Base-by-base conservation (phyloP, 2,888 invertebrate genomes). In the Erebia aethiops region DNA sequence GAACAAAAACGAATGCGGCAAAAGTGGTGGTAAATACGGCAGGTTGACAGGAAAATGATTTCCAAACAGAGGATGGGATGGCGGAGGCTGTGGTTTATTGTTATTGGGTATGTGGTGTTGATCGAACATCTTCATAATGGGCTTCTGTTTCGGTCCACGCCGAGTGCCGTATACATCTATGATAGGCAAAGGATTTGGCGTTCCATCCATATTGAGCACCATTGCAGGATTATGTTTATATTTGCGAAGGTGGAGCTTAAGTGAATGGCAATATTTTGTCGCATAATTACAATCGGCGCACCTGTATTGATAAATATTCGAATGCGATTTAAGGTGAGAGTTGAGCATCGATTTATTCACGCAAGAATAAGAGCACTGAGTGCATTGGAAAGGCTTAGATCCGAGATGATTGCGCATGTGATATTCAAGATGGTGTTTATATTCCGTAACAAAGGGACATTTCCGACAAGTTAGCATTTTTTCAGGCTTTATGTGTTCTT, bases 331-430 rank as follows among this genome's bases (percentile, higher is more conserved):
- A 84, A 98, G 95, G 86, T 99, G 99, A 0, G 98, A 99, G 89
- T 98, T 99, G 69, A 99, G 94, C 99, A 99, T 99, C 0, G 99
- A 99, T 87, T 99, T 98, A 92, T 98, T 99, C n/a, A 99, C 98
- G 85, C 99, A 99, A 0, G 96, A 95, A 82, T 98, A 98, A 18
- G 95, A 94, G 86, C 99, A 99, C 83, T 98, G 96, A 75, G 95
- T 95, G 88, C 99, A 99, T 85, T 97, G 97, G 94, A 97, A 99
- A 1, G 99, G 99, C 85, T 99, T 99, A 0, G 97, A 96, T 54
- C 98, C 98, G 80, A 96, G 95, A 88, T 99, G 99, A 86, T 99
- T 99, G 58, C 98, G 95, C 85, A 99, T 95, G 86, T 99, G 99
- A 82, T 99, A 99, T 85, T 99, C 99, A 72, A 99, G 91, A 80